Base-by-base conservation (phyloP, 2,888 invertebrate genomes). In the Subacronicta megacephala region DNA sequence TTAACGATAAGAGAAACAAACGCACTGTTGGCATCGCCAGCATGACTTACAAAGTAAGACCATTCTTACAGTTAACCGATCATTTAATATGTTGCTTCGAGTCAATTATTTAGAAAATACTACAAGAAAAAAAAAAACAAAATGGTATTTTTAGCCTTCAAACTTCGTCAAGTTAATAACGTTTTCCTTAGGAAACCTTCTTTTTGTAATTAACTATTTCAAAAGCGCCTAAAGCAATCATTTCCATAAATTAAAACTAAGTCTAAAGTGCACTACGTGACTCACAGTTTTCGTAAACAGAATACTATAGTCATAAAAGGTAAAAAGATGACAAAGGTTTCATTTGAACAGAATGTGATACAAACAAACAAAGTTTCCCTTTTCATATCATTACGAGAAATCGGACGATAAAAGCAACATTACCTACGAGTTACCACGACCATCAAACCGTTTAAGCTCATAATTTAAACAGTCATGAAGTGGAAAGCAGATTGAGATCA, bases 401-500 rank as follows among this genome's bases (percentile, higher is more conserved):
- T 52, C 44, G 23, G 26, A 37, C 42, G 1, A 31, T 52, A 42
- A 52, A 29, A 38, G 51, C 20, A 37, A 37, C 41, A 10, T 65
- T 59, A 53, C 47, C 42, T 59, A 38, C 37, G 20, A 17, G 13
- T 45, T 67, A 66, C 56, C 65, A 15, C 18, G n/a, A 7, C 18
- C 20, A 67, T 66, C 66, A 44, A 50, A 53, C 13, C 31, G 20
- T 49, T 49, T 42, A 52, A 55, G 49, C 41, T 45, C 41, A 42
- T 45, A 56, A 45, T 41, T 50, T 55, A 37, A 54, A 37, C 43
- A 37, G 41, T 60, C 55, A 55, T 49, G 51, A 44, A 49, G 33
- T 47, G 47, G 55, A 65, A 65, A 65, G 51, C 44, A 51, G 13
- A 65, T 55, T 52, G 51, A 44, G 61, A 65, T 55, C 67, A 54